Conservation (phyloP, 2,113 vertebrate species). For the Elanus axillaris region DNA sequence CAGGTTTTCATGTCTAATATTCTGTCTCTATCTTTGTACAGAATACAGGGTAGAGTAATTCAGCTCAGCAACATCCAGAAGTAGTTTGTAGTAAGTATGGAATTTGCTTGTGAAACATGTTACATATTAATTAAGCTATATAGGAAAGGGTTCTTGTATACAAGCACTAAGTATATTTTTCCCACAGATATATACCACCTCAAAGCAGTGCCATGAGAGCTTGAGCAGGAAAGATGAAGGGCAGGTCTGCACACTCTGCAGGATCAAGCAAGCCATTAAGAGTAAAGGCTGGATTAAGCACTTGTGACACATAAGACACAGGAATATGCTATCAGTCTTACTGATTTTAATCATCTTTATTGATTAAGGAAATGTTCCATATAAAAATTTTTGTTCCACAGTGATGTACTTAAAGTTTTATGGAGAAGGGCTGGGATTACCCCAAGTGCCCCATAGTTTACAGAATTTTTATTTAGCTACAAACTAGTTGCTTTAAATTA, state of each 20-base stretch:
- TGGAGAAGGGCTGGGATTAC: neutral
- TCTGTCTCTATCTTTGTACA: neutral
- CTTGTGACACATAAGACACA: neutral
- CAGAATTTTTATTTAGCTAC: neutral
- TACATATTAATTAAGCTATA: neutral
- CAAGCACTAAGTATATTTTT: neutral
- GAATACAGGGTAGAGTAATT: neutral
- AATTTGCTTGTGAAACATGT: neutral
- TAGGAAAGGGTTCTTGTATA: neutral
- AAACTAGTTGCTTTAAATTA: neutral
- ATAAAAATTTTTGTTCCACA: neutral
- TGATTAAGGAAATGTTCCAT: neutral
- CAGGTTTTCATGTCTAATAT: neutral
- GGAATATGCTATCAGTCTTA: neutral
- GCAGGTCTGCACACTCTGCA: neutral
- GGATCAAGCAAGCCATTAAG: neutral
- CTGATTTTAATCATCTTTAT: neutral
- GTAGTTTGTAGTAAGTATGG: neutral
- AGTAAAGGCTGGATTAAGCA: neutral
- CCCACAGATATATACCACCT: neutral
- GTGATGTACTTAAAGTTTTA: neutral
- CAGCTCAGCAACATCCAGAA: neutral
- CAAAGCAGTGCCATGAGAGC: neutral
- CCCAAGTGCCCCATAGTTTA: neutral
- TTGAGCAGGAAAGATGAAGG: neutral